A percentile compares a stretch with the other conserved stretches of the same genome.
Evolutionary conservation across 2,888 invertebrate species (phyloP).

Genomic region (Acanthosoma haemorrhoidale): DNA sequence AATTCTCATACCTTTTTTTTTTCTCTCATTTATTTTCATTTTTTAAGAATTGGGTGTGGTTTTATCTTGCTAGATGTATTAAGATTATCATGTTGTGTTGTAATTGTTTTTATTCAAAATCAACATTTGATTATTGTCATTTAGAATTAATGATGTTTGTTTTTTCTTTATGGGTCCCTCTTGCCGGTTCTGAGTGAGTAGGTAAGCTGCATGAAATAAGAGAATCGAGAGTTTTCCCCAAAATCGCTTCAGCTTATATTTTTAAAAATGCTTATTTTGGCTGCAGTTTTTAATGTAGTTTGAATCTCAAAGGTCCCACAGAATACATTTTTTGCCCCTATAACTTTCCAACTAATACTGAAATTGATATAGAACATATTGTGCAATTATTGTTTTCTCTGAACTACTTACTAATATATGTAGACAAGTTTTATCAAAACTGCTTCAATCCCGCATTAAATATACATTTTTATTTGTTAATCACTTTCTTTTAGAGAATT

Average conservation of each 20-base stretch:
- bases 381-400: no score
- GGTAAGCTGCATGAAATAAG: slow-evolving; percentile 44
- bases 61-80: background rate
- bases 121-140: background rate
- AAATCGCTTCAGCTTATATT: slow-evolving; percentile 5
- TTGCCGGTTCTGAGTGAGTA: slow-evolving; percentile 77
- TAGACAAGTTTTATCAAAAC: no score
- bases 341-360: background rate
- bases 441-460: no score
- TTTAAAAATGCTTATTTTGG: background rate
- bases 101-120: no score
- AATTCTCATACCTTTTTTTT: background rate
- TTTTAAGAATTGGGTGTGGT: background rate
- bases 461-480: no score
- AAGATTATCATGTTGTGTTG: background rate
- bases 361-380: no score
- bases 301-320: background rate
- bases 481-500: no score
- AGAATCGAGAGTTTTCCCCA: background rate
- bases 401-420: no score
- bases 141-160: background rate
- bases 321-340: background rate
- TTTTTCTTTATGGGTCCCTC: slow-evolving; percentile 56
- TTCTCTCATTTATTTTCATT: background rate
- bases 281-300: slow-evolving; percentile 7